Evolutionary conservation across 2,797 vertebrate species (phyloP), one percentile per base, ranked within the genome.

Genomic region (Bradypodion ventrale): DNA sequence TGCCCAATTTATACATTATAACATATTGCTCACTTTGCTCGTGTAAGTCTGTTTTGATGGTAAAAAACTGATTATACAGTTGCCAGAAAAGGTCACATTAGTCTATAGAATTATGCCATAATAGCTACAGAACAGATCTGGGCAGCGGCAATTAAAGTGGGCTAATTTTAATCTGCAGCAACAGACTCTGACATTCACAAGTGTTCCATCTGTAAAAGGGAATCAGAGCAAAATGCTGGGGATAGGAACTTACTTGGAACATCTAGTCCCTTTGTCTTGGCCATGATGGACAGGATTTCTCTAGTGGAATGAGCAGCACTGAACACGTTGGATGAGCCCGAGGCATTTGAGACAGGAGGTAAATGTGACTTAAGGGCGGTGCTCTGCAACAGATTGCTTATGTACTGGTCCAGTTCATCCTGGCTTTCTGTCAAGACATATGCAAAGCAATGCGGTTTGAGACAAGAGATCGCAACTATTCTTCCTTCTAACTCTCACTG

Each of bases 251-350:
- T 95, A 99, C 99, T 97, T 90, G 98, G 97, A 85, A 98, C 92
- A 88, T 97, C 97, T 75, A 97, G 93, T 84, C 98, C 98, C 92
- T 98, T 98, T 75, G 97, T 96, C 93, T 98, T 97, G 70, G 98
- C 98, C 98, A 99, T 98, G 85, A 99, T 94, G 1, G 98, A 98
- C 94, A 99, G 95, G 90, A 99, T 99, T 90, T 99, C 98, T 87
- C 96, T 95, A 52, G 98, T 99, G 76, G 98, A 98, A 95, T 99
- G 97, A 87, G 97, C 94, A 32, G 98, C 96, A 85, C 98, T 98
- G 93, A 99, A 98, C 75, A 98, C 85, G 13, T 97, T 97, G 37
- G 96, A 94, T 69, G 98, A 96, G 88, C 95, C 96, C 0, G 83
- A 86, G 79, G 90, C 93, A 84, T 95, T 96, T 93, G 97, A 96